Evolutionary conservation across 1,140 invertebrate genomes (phyloP).

Genomic region (Aporrectodea caliginosa): DNA sequence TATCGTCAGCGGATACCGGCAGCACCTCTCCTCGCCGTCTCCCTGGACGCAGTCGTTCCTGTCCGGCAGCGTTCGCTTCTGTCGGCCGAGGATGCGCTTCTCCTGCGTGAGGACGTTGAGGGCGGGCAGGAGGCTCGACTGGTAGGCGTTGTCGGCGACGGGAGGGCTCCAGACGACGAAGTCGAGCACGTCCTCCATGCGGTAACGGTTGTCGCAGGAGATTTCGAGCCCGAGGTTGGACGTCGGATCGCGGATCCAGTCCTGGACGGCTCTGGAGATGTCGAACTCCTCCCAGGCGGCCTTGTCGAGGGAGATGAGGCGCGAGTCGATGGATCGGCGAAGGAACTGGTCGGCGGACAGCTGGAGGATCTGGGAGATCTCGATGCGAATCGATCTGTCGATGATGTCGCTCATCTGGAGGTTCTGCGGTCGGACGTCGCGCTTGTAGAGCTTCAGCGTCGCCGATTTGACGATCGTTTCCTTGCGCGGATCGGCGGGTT

Average conservation of each 20-base stretch:
- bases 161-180: not conserved
- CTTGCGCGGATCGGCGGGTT: constrained; percentile 27
- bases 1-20: constrained; percentile 42
- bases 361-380: constrained; percentile 29
- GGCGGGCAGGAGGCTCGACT: not conserved
- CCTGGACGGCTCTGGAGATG: constrained; percentile 29
- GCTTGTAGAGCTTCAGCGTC: constrained; percentile 30
- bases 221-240: constrained; percentile 34
- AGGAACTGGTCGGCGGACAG: not conserved
- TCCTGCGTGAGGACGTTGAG: constrained; percentile 26
- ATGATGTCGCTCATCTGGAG: constrained; percentile 18
- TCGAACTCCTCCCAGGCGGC: constrained; percentile 34
- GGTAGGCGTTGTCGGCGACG: not conserved
- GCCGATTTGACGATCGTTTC: constrained; percentile 29
- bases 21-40: constrained; percentile 44
- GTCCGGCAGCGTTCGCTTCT: constrained; percentile 5
- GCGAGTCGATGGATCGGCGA: constrained; percentile 23
- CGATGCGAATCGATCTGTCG: constrained; percentile 22
- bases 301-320: constrained; percentile 22
- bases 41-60: constrained; percentile 31
- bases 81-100: constrained; percentile 3
- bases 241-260: constrained; percentile 31
- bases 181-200: constrained; percentile 20
- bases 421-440: constrained; percentile 16
- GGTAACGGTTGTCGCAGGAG: constrained; percentile 18